phyloP scores from a whole-genome alignment of 1,140 invertebrate genomes.

The Tetramorium alpestre region DNA sequence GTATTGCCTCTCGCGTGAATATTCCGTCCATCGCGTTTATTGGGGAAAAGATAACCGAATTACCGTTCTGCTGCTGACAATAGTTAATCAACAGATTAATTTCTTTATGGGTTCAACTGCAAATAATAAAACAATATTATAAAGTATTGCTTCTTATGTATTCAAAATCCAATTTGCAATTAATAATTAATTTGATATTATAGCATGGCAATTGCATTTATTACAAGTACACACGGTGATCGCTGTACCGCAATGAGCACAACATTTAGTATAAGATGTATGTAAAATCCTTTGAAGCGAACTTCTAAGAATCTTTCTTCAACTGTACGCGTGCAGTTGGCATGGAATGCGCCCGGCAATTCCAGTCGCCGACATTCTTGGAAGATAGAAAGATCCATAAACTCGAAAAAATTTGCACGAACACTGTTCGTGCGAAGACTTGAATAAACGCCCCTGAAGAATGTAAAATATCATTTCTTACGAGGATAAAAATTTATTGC shows the following conservation, averaged over 20 bases:
- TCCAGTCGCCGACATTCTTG: constrained; percentile 11
- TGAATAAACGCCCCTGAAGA: neutral
- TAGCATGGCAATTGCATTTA: neutral
- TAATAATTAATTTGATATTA: neutral
- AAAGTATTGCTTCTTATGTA: neutral
- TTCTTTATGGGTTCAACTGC: neutral
- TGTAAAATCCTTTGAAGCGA: constrained; percentile 4
- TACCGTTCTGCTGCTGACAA: neutral
- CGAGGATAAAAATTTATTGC: neutral
- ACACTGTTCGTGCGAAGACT: neutral
- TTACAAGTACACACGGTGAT: neutral
- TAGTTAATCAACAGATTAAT: constrained; percentile 1
- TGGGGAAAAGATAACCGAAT: constrained; percentile 2
- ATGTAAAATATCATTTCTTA: neutral
- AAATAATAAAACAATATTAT: neutral
- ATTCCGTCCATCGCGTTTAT: neutral
- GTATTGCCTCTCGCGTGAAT: constrained; percentile 2
- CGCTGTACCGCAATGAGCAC: neutral
- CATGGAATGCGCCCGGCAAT: constrained; percentile 29
- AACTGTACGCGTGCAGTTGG: neutral
- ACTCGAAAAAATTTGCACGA: constrained; percentile 32
- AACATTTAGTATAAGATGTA: constrained; percentile 8
- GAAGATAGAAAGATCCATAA: constrained; percentile 31
- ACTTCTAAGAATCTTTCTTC: constrained; percentile 24
- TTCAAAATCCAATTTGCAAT: neutral